phyloP scores from a whole-genome alignment of 2,113 vertebrate species.

The Vimba vimba region DNA sequence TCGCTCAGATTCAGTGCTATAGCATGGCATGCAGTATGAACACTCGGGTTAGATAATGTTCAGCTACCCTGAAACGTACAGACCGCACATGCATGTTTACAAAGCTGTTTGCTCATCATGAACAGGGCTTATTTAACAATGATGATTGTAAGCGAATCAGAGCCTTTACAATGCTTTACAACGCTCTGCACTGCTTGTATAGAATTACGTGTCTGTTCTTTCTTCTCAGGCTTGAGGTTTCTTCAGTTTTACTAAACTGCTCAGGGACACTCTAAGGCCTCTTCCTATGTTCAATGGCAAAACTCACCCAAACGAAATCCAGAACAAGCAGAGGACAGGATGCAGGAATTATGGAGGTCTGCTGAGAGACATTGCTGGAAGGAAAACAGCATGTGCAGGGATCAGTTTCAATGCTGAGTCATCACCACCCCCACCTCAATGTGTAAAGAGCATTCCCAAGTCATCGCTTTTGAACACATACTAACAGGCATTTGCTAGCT shows the following conservation, averaged over 20 bases:
- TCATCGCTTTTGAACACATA: neutral
- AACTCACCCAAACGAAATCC: neutral
- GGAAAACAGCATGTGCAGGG: slow-evolving; percentile 26
- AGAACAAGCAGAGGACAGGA: slow-evolving; percentile 29
- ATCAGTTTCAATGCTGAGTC: slow-evolving; percentile 29
- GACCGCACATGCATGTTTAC: slow-evolving; percentile 58
- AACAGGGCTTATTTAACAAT: slow-evolving; percentile 21
- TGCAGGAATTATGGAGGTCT: slow-evolving; percentile 22
- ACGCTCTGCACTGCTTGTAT: slow-evolving; percentile 23
- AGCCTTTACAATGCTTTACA: slow-evolving; percentile 36
- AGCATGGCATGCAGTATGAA: slow-evolving; percentile 42
- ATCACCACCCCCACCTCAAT: slow-evolving; percentile 8
- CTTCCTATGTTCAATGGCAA: slow-evolving; percentile 22
- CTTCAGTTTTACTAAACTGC: slow-evolving; percentile 38
- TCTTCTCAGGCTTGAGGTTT: slow-evolving; percentile 49
- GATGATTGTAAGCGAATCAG: slow-evolving; percentile 49
- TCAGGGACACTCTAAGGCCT: slow-evolving; percentile 38
- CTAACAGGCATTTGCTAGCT: neutral
- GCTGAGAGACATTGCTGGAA: slow-evolving; percentile 18
- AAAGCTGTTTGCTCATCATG: slow-evolving; percentile 34
- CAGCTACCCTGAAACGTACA: neutral
- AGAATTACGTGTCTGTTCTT: slow-evolving; percentile 36
- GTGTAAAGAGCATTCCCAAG: neutral
- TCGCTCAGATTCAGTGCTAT: neutral
- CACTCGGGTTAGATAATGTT: neutral